Conservation (phyloP, 2,113 vertebrate genomes). For the Oncorhynchus keta region DNA sequence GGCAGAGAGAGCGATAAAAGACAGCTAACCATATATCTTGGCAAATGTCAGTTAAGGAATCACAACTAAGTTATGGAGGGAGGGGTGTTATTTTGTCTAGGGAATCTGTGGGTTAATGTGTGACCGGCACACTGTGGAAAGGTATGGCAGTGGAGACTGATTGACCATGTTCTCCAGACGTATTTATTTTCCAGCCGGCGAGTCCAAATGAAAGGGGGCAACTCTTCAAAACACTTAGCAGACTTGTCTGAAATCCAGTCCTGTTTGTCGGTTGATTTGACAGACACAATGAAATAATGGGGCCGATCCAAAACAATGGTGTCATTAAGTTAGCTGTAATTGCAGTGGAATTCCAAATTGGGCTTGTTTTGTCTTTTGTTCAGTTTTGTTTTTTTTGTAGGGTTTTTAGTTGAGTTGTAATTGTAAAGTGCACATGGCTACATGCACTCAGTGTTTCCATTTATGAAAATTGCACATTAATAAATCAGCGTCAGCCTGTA, state of each 20-base stretch:
- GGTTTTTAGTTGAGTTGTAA: no score
- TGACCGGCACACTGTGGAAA: slow-evolving; percentile 17
- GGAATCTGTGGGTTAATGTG: slow-evolving; percentile 29
- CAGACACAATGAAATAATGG: slow-evolving; percentile 24
- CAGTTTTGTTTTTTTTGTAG: neutral
- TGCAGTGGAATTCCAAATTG: neutral
- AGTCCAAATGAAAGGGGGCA: neutral
- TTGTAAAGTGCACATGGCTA: no score
- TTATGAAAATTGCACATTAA: no score
- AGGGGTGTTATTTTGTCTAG: neutral
- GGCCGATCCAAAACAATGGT: slow-evolving; percentile 18
- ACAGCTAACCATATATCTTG: no score
- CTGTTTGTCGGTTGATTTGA: slow-evolving; percentile 20
- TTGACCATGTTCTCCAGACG: neutral
- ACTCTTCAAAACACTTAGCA: slow-evolving; percentile 1
- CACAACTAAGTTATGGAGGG: neutral
- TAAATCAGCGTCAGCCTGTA: no score
- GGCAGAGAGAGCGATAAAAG: no score
- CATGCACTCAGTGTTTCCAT: no score
- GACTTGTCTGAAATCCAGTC: neutral
- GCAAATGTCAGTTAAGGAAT: no score
- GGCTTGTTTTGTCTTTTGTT: no score
- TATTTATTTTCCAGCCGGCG: neutral
- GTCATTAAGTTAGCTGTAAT: slow-evolving; percentile 12
- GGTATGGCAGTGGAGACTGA: neutral